phyloP scores from a whole-genome alignment of 2,888 invertebrate genomes.

The Falcaria lacertinaria region DNA sequence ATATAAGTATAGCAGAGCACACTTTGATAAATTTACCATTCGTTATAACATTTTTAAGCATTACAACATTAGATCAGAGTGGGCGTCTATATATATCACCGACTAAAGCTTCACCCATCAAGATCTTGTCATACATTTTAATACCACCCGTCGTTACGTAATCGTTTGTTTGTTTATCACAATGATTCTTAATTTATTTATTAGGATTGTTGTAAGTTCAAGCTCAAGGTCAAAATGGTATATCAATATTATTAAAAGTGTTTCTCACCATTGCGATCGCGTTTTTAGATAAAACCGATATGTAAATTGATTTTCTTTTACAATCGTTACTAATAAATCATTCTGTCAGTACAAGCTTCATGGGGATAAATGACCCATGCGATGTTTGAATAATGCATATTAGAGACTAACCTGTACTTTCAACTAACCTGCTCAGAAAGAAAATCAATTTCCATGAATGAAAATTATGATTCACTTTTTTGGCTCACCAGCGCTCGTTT shows the following conservation, averaged over 20 bases:
- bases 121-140: conserved; percentile 21
- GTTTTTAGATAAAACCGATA: neutral
- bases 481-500: conserved; percentile 48
- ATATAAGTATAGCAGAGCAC: too few relatives aligned
- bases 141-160: conserved; percentile 36
- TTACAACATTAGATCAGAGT: conserved; percentile 7
- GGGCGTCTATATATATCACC: conserved; percentile 10
- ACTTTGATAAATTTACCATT: neutral
- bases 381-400: too few relatives aligned
- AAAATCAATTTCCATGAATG: conserved; percentile 44
- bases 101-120: conserved; percentile 11
- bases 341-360: neutral
- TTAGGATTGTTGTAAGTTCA: conserved; percentile 36
- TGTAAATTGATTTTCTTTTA: neutral
- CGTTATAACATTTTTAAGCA: conserved; percentile 1
- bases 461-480: conserved; percentile 58
- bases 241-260: neutral
- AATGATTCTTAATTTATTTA: conserved; percentile 22
- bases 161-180: conserved; percentile 32
- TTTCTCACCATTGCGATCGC: neutral
- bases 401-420: too few relatives aligned
- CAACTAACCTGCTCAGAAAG: too few relatives aligned
- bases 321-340: neutral
- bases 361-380: too few relatives aligned
- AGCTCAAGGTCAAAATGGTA: conserved; percentile 44